Percentiles rank a stretch among this genome's conserved stretches.
These are phyloP conservation scores for Limnodromus scolopaceus DNA, from an alignment of 2,797 vertebrate genomes.

Conservation along the genomic window DNA sequence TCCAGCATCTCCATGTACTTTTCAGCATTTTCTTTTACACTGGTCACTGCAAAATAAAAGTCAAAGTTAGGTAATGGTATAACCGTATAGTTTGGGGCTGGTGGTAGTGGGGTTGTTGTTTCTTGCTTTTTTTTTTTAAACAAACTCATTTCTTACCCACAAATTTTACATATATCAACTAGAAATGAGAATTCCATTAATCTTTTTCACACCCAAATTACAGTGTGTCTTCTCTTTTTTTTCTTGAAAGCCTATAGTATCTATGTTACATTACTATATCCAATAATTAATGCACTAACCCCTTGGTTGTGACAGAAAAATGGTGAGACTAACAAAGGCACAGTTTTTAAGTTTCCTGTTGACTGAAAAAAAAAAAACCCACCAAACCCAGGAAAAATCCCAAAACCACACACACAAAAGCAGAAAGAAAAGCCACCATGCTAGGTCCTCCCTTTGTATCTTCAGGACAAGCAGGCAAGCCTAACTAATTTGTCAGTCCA, in stretches of 20 bases:
- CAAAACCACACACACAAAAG: not conserved
- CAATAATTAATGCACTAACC: not conserved
- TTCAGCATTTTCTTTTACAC: conserved; percentile 78
- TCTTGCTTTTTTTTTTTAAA: not conserved
- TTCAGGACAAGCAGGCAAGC: not conserved
- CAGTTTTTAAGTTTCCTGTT: not conserved
- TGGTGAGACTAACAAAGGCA: not conserved
- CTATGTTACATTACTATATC: not conserved
- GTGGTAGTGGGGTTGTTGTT: too few relatives aligned
- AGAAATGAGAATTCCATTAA: not conserved
- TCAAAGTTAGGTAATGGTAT: not conserved
- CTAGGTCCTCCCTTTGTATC: not conserved
- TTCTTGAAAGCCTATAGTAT: not conserved
- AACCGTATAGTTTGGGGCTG: not conserved
- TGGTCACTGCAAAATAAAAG: conserved; percentile 77
- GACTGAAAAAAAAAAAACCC: not conserved
- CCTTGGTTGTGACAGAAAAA: not conserved
- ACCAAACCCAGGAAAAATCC: not conserved
- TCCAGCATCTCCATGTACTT: conserved; percentile 84
- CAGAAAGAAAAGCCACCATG: not conserved
- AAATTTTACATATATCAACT: not conserved
- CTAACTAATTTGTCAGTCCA: not conserved
- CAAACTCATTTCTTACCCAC: not conserved
- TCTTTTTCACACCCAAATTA: not conserved
- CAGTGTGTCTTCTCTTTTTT: not conserved